Conservation (phyloP, 2,113 vertebrate species). For the Laterallus jamaicensis region DNA sequence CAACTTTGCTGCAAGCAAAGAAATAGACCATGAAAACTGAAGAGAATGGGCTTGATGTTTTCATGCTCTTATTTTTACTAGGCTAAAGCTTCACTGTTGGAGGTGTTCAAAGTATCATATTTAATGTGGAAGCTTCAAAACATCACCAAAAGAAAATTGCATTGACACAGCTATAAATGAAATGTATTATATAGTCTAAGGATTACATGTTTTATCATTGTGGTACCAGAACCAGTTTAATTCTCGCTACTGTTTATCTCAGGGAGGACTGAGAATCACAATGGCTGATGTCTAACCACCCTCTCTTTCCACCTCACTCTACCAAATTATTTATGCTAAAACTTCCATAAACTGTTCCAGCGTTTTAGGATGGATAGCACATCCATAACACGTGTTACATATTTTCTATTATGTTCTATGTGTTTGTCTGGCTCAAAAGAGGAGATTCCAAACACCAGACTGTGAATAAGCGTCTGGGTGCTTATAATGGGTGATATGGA, state of each 20-base stretch:
- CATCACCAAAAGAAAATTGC: slow-evolving; percentile 5
- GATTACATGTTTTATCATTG: neutral
- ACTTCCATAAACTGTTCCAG: neutral
- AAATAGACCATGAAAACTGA: slow-evolving; percentile 79
- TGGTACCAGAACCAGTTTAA: neutral
- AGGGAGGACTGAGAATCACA: neutral
- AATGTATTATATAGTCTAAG: neutral
- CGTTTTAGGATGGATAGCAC: neutral
- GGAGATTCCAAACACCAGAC: neutral
- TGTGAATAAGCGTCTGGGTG: neutral
- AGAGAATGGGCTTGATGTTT: slow-evolving; percentile 69
- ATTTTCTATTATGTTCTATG: neutral
- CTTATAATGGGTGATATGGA: neutral
- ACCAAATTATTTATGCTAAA: neutral
- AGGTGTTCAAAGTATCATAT: slow-evolving; percentile 3
- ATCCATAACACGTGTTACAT: neutral
- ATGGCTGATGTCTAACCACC: neutral
- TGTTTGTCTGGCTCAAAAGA: neutral
- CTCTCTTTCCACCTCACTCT: neutral
- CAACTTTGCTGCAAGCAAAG: slow-evolving; percentile 73
- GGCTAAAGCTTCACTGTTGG: slow-evolving; percentile 45
- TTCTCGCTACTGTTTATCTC: neutral
- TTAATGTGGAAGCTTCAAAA: neutral
- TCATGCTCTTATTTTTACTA: slow-evolving; percentile 64
- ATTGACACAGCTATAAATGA: neutral